Evolutionary conservation across 2,888 invertebrate species (phyloP), one percentile per base, ranked within the genome.

Genomic region (Megaustenia siamemsis): DNA sequence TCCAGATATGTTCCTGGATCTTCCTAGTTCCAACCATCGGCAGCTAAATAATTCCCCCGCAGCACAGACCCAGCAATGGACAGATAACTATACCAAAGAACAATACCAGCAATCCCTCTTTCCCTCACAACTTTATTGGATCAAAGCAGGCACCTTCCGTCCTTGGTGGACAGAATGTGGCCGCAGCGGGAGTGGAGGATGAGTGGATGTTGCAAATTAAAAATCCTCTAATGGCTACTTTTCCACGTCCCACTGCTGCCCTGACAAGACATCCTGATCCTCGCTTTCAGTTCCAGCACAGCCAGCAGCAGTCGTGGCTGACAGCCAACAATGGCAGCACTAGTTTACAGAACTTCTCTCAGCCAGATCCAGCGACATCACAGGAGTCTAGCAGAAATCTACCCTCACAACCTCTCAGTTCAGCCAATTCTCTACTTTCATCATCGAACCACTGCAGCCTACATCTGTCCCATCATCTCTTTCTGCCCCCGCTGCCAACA

Each of bases 171-270:
- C n/a, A n/a, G n/a, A n/a, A n/a, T 53, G 40, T 21, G 4, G 10
- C 18, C 28, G 28, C 1, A 8, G 15, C 5, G 3, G 40, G 0
- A 18, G 32, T 49, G 28, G 28, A 78, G 38, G 68, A 79, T 66
- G 73, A 73, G 24, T 82, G 71, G 82, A 73, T 82, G 81, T 24
- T 81, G 56, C 69, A 35, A 24, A 81, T 81, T 28, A 49, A 73
- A 28, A 73, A 53, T n/a, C 71, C 81, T 4, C n/a, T n/a, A 15
- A 21, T 56, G 71, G 10, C 73, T 15, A 15, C 60, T 43, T 49
- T 60, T 6, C 73, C 18, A 12, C 49, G 49, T 53, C 38, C 49
- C n/a, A n/a, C n/a, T n/a, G 18, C 76, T 38, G 35, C 35, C 76
- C 53, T 21, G 24, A 28, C 63, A n/a, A 63, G 43, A n/a, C 79